A percentile compares a stretch with the other conserved stretches of the same genome.
Evolutionary conservation across 2,888 invertebrate genomes (phyloP).

Genomic region (Stratiomys singularior): DNA sequence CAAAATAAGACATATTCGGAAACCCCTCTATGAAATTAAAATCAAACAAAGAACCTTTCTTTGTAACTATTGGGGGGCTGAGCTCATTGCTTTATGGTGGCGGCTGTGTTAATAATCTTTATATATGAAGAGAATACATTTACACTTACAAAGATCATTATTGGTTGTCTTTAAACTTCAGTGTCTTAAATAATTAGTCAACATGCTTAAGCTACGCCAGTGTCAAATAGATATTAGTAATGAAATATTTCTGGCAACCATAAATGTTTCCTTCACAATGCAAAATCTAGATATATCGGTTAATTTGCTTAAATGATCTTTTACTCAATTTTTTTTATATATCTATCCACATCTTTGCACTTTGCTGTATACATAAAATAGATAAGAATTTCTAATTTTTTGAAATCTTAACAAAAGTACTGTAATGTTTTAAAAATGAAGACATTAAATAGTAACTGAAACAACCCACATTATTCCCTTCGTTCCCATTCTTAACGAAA

Average conservation of each 20-base stretch:
- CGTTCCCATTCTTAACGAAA: constrained; percentile 59
- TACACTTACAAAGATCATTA: no score
- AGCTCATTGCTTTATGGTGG: no score
- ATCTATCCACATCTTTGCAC: background rate
- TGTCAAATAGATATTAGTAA: no score
- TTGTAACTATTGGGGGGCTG: no score
- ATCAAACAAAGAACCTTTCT: no score
- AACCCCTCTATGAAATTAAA: no score
- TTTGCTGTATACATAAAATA: background rate
- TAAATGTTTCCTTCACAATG: constrained; percentile 35
- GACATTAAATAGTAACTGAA: constrained; percentile 5
- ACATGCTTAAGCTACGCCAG: no score
- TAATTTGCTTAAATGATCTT: background rate
- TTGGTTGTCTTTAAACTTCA: no score
- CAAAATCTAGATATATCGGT: background rate
- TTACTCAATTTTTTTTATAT: background rate
- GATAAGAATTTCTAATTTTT: background rate
- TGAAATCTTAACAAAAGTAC: background rate
- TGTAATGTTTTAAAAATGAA: constrained; percentile 1
- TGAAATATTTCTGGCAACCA: background rate
- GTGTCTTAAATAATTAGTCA: no score
- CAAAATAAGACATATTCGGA: no score
- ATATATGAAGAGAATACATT: no score
- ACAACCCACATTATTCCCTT: constrained; percentile 12
- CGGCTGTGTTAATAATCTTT: no score